Evolutionary conservation across 2,113 vertebrate genomes (phyloP).

Genomic region (Hippocampus barbouri): DNA sequence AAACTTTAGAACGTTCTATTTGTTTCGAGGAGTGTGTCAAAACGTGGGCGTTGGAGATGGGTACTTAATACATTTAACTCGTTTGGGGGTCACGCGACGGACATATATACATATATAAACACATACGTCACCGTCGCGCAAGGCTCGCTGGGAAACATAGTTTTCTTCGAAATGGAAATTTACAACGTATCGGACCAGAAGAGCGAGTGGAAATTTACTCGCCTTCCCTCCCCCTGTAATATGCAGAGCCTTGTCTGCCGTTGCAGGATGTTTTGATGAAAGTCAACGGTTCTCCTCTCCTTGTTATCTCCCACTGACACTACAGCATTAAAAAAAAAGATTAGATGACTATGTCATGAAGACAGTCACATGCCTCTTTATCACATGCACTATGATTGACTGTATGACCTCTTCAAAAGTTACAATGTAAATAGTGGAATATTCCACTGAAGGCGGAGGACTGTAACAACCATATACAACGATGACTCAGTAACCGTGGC

Average conservation of each 20-base stretch:
- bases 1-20: background rate
- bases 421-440: background rate
- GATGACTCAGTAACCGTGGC: background rate
- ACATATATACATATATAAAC: no score
- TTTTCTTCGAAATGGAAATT: slow-evolving; percentile 60
- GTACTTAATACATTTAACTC: background rate
- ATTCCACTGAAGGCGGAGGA: background rate
- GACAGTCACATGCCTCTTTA: slow-evolving; percentile 14
- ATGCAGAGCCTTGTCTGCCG: slow-evolving; percentile 19
- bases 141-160: slow-evolving; percentile 61
- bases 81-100: background rate
- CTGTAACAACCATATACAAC: background rate
- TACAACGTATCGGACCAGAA: slow-evolving; percentile 33
- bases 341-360: background rate
- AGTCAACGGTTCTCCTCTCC: slow-evolving; percentile 16
- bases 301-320: slow-evolving; percentile 14
- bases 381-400: background rate
- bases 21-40: background rate
- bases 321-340: background rate
- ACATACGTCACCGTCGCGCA: background rate
- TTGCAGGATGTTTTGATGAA: slow-evolving; percentile 32
- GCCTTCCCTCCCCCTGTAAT: slow-evolving; percentile 18
- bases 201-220: slow-evolving; percentile 58
- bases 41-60: background rate
- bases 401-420: background rate